These are phyloP conservation scores for Lordiphosa mommai DNA, from an alignment of 1,140 invertebrate genomes.

Conservation along the genomic window DNA sequence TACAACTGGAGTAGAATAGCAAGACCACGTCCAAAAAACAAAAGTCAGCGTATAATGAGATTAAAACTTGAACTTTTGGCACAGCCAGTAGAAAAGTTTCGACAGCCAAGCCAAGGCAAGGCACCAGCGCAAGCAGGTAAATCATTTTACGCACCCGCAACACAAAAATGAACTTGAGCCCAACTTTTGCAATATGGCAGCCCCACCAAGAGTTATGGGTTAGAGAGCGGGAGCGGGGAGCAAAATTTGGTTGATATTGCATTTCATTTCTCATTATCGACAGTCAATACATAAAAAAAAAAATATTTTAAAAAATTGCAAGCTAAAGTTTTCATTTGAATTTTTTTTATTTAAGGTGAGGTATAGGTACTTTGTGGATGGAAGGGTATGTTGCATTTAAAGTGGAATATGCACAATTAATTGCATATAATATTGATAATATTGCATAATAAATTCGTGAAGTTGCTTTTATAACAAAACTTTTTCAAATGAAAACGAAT, in stretches of 20 bases:
- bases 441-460: too few species aligned
- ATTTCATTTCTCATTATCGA: conserved; percentile 72
- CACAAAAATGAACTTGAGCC: conserved; percentile 61
- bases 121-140: conserved; percentile 47
- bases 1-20: conserved; percentile 21
- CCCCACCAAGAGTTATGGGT: conserved; percentile 41
- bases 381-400: conserved; percentile 1
- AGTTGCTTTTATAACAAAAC: too few species aligned
- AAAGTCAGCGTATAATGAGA: conserved; percentile 78
- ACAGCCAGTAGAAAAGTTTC: conserved; percentile 64
- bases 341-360: conserved; percentile 13
- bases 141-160: conserved; percentile 77
- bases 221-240: background rate
- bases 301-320: conserved; percentile 38
- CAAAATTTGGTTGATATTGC: conserved; percentile 30
- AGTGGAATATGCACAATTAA: conserved; percentile 4
- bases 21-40: conserved; percentile 55
- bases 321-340: conserved; percentile 46
- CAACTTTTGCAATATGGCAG: conserved; percentile 70
- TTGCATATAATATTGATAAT: too few species aligned
- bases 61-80: conserved; percentile 74
- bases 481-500: too few species aligned
- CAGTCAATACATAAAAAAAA: conserved; percentile 36
- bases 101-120: conserved; percentile 30
- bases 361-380: background rate